These are phyloP conservation scores for Cyaniris semiargus DNA, from an alignment of 2,888 invertebrate genomes.

Conservation along the genomic window DNA sequence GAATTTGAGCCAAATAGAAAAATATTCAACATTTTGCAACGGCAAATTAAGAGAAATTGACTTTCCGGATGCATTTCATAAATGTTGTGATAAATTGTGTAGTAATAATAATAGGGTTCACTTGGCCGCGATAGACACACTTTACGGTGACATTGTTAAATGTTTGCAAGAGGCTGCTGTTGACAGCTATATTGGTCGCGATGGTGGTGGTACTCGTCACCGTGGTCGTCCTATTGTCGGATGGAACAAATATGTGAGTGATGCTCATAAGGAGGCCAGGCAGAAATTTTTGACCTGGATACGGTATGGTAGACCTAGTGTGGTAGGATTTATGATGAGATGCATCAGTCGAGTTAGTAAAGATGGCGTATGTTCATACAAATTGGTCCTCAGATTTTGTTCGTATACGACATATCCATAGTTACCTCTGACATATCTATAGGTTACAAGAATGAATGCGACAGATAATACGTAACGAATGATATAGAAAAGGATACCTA, in stretches of 20 bases:
- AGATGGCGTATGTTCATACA: too few species aligned
- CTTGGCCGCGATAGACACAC: not conserved
- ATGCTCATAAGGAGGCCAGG: conserved; percentile 38
- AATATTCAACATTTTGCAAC: not conserved
- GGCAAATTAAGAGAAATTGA: not conserved
- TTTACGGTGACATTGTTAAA: not conserved
- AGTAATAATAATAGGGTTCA: not conserved
- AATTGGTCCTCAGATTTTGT: too few species aligned
- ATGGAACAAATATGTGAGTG: conserved; percentile 37
- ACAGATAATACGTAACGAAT: too few species aligned
- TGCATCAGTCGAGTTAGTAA: conserved; percentile 16
- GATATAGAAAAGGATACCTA: too few species aligned
- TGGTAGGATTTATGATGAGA: conserved; percentile 33
- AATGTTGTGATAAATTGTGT: not conserved
- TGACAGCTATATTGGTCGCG: not conserved
- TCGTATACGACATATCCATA: too few species aligned
- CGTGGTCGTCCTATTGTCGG: conserved; percentile 24
- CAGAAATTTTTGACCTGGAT: conserved; percentile 34
- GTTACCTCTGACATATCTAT: too few species aligned
- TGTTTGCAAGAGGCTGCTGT: conserved; percentile 33
- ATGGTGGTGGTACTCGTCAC: conserved; percentile 15
- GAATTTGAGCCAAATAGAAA: not conserved
- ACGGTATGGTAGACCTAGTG: conserved; percentile 31
- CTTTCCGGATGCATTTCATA: not conserved
- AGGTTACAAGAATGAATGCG: too few species aligned